Base-by-base conservation (phyloP, 1,140 invertebrate genomes). In the Drosophila rhopaloa region DNA sequence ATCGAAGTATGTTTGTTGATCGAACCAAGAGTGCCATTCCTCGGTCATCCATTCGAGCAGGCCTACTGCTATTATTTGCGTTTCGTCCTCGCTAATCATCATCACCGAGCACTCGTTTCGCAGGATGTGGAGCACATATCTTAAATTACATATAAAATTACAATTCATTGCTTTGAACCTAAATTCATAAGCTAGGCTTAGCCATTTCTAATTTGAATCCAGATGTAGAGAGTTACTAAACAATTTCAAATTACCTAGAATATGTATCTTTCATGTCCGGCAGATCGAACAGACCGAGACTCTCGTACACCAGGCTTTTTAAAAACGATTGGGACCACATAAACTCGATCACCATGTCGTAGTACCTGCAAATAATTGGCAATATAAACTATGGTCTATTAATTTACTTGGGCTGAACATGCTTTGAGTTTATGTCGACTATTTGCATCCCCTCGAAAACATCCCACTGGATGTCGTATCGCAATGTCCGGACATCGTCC, bases 11-110 rank as follows among this genome's bases (percentile, higher is more conserved):
- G 8, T 13, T 35, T 6, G 1, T 9, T 13, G 11, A 9, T 13
- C 6, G 2, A 35, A 75, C 79, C 83, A 88, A n/a, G 83, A 88
- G 56, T 88, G 83, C 83, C 83, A 88, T 0, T 77, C 76, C 1
- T 89, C 84, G 4, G 83, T 88, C 84, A 89, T 89, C 83, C 83
- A 88, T 43, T 88, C 83, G 1, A 88, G 76, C 14, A 88, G 53
- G 1, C 53, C 84, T 13, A 88, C 83, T 9, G 84, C 83, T 1
- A 16, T 10, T 5, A 88, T 80, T 35, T 76, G 11, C 4, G 80
- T 88, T n/a, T 83, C 84, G 5, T 62, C 70, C 41, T 62, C 41
- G 48, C 61, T 73, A n/a, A 88, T 46, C 79, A 88, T 71, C 83
- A 88, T 88, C 4, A 88, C 70, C 4, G 83, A 88, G 14, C 84